Evolutionary conservation across 2,113 vertebrate species (phyloP).

Genomic region (Corythaixoides concolor): DNA sequence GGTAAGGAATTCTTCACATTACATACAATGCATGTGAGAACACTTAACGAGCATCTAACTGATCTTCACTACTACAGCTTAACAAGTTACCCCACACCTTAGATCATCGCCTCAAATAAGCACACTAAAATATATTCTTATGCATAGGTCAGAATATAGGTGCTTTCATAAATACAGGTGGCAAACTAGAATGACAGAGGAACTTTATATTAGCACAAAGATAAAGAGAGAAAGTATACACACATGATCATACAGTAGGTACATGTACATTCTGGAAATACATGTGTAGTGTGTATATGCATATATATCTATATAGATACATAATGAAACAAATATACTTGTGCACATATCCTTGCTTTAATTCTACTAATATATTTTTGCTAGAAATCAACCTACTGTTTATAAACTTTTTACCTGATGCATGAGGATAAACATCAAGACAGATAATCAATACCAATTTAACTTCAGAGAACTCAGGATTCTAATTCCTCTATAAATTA

Average conservation of each 20-base stretch:
- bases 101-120: not conserved
- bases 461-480: not conserved
- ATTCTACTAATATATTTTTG: not conserved
- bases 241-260: fast-evolving
- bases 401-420: not conserved
- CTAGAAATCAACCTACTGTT: not conserved
- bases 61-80: not conserved
- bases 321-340: not conserved
- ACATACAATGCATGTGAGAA: not conserved
- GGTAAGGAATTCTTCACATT: slow-evolving; percentile 76
- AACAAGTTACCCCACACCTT: not conserved
- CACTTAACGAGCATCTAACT: not conserved
- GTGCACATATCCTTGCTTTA: not conserved
- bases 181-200: not conserved
- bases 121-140: not conserved
- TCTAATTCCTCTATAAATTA: not conserved
- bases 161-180: not conserved
- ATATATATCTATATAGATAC: not conserved
- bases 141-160: not conserved
- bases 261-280: not conserved
- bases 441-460: not conserved
- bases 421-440: not conserved
- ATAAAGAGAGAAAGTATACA: not conserved
- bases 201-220: not conserved
- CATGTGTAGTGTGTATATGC: fast-evolving